These are phyloP conservation scores for Drosophila yooni DNA, from an alignment of 2,888 invertebrate species.

Conservation along the genomic window DNA sequence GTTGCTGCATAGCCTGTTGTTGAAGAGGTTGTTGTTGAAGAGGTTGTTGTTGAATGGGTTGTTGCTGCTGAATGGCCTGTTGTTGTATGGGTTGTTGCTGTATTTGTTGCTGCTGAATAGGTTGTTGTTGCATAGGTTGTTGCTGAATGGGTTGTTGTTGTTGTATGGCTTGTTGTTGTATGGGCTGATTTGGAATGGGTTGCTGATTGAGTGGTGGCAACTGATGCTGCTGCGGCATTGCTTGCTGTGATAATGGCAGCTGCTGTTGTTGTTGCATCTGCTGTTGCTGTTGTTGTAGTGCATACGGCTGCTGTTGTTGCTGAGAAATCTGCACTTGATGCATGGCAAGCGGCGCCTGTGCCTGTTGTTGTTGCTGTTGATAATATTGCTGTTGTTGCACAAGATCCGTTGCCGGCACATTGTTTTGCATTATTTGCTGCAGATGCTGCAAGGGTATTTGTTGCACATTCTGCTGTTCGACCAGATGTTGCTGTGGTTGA, in stretches of 20 bases:
- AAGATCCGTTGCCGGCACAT: conserved; percentile 55
- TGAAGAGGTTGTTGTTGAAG: conserved; percentile 17
- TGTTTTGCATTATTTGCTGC: conserved; percentile 68
- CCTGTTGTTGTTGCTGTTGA: conserved; percentile 62
- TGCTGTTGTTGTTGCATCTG: conserved; percentile 56
- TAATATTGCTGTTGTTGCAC: conserved; percentile 54
- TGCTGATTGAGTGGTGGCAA: conserved; percentile 46
- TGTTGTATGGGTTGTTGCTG: conserved; percentile 55
- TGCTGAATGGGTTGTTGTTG: conserved; percentile 55
- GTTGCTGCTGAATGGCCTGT: conserved; percentile 56
- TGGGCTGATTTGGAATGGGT: conserved; percentile 75
- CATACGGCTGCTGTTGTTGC: conserved; percentile 50
- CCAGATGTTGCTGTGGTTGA: conserved; percentile 52
- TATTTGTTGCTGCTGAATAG: conserved; percentile 49
- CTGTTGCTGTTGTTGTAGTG: conserved; percentile 63
- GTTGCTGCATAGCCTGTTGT: conserved; percentile 21
- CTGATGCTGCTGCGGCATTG: conserved; percentile 44
- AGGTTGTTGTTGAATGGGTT: conserved; percentile 36
- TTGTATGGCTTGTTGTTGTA: conserved; percentile 61
- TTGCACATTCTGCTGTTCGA: conserved; percentile 55
- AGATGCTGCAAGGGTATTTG: conserved; percentile 75
- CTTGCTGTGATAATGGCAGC: conserved; percentile 37
- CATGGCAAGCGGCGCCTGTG: conserved; percentile 28
- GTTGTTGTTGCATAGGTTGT: conserved; percentile 57
- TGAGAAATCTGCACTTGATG: conserved; percentile 64